phyloP scores from a whole-genome alignment of 2,113 vertebrate genomes.

The Kryptolebias marmoratus region DNA sequence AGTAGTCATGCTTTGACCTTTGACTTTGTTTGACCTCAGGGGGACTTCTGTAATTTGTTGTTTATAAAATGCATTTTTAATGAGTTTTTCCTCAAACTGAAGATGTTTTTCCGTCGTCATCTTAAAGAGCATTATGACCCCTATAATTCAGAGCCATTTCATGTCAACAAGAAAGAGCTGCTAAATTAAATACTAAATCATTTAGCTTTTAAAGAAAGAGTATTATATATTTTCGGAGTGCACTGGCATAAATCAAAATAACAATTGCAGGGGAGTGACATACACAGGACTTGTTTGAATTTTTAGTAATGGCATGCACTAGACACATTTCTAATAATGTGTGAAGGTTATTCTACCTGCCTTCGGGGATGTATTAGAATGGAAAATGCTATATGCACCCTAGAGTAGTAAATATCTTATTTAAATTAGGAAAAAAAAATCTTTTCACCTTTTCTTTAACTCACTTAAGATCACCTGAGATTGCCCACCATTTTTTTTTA shows the following conservation, averaged over 20 bases:
- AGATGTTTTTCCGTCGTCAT: slow-evolving; percentile 21
- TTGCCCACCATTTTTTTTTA: not conserved
- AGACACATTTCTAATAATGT: slow-evolving; percentile 57
- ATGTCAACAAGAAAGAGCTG: slow-evolving; percentile 38
- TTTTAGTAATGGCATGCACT: slow-evolving; percentile 67
- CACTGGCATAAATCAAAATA: slow-evolving; percentile 73
- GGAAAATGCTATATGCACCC: slow-evolving; percentile 46
- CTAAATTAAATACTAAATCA: slow-evolving; percentile 43
- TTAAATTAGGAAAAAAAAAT: not conserved
- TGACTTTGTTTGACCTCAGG: not conserved
- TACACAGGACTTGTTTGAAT: slow-evolving; percentile 66
- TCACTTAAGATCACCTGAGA: not conserved
- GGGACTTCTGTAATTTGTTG: slow-evolving; percentile 20
- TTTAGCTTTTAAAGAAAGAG: slow-evolving; percentile 46
- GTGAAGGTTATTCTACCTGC: slow-evolving; percentile 34
- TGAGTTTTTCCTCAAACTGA: slow-evolving; percentile 20
- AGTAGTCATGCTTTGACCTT: not conserved
- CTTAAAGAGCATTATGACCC: slow-evolving; percentile 17
- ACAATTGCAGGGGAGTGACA: slow-evolving; percentile 58
- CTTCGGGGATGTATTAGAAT: slow-evolving; percentile 10
- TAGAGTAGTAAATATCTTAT: slow-evolving; percentile 7
- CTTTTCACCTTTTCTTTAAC: not conserved
- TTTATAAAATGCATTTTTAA: slow-evolving; percentile 28
- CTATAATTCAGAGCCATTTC: slow-evolving; percentile 34
- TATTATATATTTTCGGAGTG: slow-evolving; percentile 40